These are phyloP conservation scores for Tauraco erythrolophus DNA, from an alignment of 2,113 vertebrate genomes.

Conservation along the genomic window DNA sequence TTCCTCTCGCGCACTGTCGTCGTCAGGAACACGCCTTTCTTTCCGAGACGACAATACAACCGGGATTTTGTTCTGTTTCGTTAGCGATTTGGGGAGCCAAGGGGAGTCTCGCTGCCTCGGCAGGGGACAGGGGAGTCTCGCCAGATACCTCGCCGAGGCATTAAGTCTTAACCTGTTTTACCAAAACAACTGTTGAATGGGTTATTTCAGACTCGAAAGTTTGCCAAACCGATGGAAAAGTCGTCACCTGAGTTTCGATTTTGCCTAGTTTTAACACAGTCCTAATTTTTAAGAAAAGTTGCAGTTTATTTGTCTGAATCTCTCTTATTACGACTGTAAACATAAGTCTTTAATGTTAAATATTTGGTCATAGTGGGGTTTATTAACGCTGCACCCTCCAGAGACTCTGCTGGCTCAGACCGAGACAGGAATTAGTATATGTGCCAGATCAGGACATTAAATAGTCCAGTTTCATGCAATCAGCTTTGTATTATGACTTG, in stretches of 20 bases:
- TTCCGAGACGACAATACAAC: fast-evolving
- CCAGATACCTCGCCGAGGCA: fast-evolving
- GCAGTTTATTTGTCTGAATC: background rate
- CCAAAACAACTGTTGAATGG: background rate
- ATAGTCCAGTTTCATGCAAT: background rate
- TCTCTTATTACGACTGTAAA: background rate
- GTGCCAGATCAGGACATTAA: background rate
- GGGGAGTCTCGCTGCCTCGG: too few relatives aligned
- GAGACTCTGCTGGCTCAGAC: background rate
- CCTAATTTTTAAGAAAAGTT: background rate
- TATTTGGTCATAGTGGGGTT: background rate
- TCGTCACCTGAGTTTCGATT: background rate
- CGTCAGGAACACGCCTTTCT: background rate
- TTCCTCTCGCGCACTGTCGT: fast-evolving
- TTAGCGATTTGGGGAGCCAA: background rate
- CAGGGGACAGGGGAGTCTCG: fast-evolving
- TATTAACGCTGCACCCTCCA: background rate
- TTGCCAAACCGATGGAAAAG: background rate
- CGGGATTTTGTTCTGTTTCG: fast-evolving
- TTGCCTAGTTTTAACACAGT: background rate
- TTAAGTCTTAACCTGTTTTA: fast-evolving
- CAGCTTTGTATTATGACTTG: background rate
- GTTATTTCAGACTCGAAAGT: background rate
- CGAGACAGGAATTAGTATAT: background rate
- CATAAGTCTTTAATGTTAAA: background rate